phyloP scores from a whole-genome alignment of 2,113 vertebrate species.

The Campylorhamphus procurvoides region DNA sequence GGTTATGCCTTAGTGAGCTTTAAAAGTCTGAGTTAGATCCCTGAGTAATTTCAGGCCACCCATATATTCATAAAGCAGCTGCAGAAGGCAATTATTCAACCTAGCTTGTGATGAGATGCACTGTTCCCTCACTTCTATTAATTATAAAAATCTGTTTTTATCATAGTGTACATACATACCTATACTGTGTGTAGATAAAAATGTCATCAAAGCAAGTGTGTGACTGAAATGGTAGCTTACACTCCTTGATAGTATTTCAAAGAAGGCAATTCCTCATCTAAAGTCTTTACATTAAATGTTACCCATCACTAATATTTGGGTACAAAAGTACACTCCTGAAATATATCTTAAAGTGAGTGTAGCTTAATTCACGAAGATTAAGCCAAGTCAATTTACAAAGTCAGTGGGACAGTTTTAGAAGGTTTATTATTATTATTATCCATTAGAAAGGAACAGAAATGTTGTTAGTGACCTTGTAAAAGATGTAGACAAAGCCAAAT shows the following conservation, averaged over 20 bases:
- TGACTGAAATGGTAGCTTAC: neutral
- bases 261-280: neutral
- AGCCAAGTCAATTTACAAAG: neutral
- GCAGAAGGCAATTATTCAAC: neutral
- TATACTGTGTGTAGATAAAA: neutral
- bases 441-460: neutral
- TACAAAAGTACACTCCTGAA: neutral
- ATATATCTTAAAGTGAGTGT: neutral
- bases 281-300: neutral
- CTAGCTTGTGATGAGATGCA: neutral
- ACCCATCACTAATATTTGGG: rapidly evolving
- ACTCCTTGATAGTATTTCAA: neutral
- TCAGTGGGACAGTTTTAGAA: neutral
- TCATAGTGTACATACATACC: neutral
- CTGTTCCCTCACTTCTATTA: neutral
- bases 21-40: neutral
- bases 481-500: neutral
- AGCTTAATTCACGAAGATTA: neutral
- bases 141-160: neutral
- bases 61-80: neutral
- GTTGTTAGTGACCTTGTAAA: neutral
- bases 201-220: neutral
- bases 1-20: neutral
- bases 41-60: neutral
- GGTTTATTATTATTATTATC: neutral